phyloP scores from a whole-genome alignment of 2,888 invertebrate genomes.

The Macaria liturata region DNA sequence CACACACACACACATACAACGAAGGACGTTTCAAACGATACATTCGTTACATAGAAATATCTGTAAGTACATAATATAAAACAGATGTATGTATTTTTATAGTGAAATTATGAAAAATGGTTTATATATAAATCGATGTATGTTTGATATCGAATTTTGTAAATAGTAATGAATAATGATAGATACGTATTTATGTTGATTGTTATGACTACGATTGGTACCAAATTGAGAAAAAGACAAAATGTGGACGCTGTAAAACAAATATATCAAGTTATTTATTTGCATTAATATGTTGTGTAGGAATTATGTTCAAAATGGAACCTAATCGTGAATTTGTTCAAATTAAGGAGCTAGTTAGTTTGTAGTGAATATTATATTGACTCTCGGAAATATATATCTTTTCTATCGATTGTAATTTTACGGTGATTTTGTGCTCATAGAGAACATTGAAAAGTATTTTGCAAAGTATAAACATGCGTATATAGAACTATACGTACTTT shows the following conservation, averaged over 20 bases:
- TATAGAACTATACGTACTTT: no score
- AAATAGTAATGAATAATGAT: conserved; percentile 45
- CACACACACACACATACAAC: conserved; percentile 3
- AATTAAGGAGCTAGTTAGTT: no score
- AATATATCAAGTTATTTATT: conserved; percentile 9
- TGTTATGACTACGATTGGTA: conserved; percentile 18
- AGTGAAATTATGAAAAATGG: conserved; percentile 23
- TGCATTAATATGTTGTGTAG: conserved; percentile 1
- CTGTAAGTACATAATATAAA: conserved; percentile 39
- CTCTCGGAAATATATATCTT: no score
- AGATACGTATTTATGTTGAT: conserved; percentile 28
- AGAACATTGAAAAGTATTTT: no score
- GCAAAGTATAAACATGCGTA: no score
- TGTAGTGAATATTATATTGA: no score
- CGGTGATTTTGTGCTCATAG: no score
- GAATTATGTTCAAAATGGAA: background rate
- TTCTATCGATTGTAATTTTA: no score
- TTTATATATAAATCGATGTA: conserved; percentile 24
- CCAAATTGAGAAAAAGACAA: conserved; percentile 31
- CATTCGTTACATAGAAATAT: conserved; percentile 26
- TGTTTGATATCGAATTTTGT: conserved; percentile 54
- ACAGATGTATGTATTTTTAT: conserved; percentile 26
- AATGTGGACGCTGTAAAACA: conserved; percentile 11
- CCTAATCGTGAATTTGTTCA: no score
- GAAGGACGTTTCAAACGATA: conserved; percentile 13